These are phyloP conservation scores for Gnathonemus echidnorhynchus DNA, from an alignment of 2,113 vertebrate species.

Conservation along the genomic window DNA sequence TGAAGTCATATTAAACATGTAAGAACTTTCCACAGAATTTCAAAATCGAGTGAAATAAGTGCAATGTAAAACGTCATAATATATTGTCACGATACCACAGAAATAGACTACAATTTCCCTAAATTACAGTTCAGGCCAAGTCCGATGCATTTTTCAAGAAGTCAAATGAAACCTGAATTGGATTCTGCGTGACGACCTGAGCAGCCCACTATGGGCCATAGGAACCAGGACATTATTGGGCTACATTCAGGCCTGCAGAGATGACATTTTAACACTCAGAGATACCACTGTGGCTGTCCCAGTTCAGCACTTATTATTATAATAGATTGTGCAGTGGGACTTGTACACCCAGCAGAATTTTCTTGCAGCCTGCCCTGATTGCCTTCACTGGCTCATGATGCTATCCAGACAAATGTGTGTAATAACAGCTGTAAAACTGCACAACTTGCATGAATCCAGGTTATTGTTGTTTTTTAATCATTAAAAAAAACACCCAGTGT, in stretches of 20 bases:
- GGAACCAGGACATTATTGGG: neutral
- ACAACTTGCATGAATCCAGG: neutral
- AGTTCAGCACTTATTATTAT: conserved; percentile 5
- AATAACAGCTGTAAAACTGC: neutral
- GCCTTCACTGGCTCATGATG: neutral
- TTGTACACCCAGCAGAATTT: neutral
- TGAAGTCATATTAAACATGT: neutral
- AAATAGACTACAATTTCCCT: neutral
- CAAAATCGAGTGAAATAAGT: neutral
- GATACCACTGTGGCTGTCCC: neutral
- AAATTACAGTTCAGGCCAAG: neutral
- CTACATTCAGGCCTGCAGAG: neutral
- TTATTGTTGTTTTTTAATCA: neutral
- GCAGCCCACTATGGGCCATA: neutral
- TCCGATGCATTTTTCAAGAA: neutral
- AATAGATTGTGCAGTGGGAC: conserved; percentile 2
- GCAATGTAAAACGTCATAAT: neutral
- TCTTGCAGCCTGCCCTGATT: neutral
- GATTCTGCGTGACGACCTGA: neutral
- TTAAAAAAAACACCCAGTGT: neutral
- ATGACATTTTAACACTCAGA: neutral
- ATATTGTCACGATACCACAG: neutral
- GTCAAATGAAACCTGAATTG: neutral
- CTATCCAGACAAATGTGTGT: neutral
- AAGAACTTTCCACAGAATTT: neutral